Evolutionary conservation across 2,888 invertebrate genomes (phyloP).

Genomic region (Drosophila birchii): DNA sequence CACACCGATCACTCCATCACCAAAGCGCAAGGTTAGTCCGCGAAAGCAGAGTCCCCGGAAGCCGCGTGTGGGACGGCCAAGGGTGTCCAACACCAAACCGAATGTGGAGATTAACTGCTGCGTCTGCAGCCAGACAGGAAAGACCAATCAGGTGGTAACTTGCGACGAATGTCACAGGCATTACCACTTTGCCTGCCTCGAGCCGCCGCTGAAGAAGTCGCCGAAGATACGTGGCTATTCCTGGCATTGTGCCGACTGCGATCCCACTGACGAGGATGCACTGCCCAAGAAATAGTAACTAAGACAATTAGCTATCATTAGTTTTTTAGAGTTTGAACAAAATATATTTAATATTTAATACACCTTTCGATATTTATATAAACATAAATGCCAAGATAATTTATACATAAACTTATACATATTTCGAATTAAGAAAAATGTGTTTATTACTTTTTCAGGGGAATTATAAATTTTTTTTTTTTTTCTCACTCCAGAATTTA

Average conservation of each 20-base stretch:
- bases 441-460: not conserved
- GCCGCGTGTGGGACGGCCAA: constrained; percentile 59
- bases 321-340: constrained; percentile 8
- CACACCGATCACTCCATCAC: constrained; percentile 30
- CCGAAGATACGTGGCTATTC: constrained; percentile 97
- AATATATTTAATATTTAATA: constrained; percentile 10
- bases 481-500: too few relatives aligned
- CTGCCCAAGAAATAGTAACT: constrained; percentile 45
- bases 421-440: not conserved
- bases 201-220: constrained; percentile 96
- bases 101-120: constrained; percentile 75
- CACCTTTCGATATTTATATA: constrained; percentile 16
- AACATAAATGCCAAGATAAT: not conserved
- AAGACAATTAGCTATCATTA: constrained; percentile 1
- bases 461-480: too few relatives aligned
- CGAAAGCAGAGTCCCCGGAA: constrained; percentile 75
- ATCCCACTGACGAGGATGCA: constrained; percentile 89
- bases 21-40: constrained; percentile 80
- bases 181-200: constrained; percentile 96
- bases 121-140: constrained; percentile 79
- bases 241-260: constrained; percentile 98
- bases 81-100: constrained; percentile 58
- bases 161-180: constrained; percentile 96
- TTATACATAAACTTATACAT: constrained; percentile 3
- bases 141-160: constrained; percentile 86